Percentiles rank a stretch among this genome's conserved stretches.
Conservation (phyloP, 2,113 vertebrate species). For the human (Homo sapiens) region DNA sequence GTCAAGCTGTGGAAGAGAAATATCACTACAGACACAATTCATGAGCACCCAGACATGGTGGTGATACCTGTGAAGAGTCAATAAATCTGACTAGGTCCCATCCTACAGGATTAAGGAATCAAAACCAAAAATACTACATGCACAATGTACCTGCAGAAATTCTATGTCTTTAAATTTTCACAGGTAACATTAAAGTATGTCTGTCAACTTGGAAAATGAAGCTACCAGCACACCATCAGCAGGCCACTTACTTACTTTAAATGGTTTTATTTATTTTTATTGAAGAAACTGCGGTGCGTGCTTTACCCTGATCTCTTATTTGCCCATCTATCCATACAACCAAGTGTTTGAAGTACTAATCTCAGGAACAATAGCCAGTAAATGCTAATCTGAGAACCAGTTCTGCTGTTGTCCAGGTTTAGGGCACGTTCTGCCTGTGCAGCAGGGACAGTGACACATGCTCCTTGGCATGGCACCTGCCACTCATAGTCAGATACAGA, state of each 20-base stretch:
- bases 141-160: neutral
- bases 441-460: neutral
- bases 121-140: neutral
- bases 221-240: neutral
- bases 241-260: neutral
- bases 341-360: neutral
- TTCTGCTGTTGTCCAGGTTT: neutral
- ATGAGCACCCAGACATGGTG: neutral
- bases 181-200: neutral
- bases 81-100: neutral
- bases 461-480: too few relatives aligned
- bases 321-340: neutral
- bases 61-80: neutral
- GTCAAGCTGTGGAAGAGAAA: neutral
- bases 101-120: neutral
- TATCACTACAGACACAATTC: neutral
- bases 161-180: neutral
- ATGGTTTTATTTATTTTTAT: neutral
- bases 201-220: neutral
- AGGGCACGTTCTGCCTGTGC: neutral
- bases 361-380: neutral
- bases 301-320: neutral
- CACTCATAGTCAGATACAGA: neutral
- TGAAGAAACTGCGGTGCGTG: neutral
- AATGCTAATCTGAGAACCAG: neutral